Conservation (phyloP, 2,888 invertebrate species). For the Parochlus steinenii region DNA sequence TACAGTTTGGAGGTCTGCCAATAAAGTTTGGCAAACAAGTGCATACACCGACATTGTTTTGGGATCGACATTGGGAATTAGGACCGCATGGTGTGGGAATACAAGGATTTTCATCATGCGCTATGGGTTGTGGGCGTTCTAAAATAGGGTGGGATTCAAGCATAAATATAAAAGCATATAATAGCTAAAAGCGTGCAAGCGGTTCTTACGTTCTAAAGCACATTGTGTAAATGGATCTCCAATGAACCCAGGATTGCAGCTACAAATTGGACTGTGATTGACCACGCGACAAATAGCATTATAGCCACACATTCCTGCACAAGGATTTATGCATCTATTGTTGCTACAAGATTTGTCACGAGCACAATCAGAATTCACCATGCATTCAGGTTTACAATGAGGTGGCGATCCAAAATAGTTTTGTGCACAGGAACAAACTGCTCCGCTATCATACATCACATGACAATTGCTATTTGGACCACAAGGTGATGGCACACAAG, state of each 20-base stretch:
- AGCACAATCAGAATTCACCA: slow-evolving; percentile 66
- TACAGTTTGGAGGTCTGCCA: slow-evolving; percentile 70
- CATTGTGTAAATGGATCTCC: slow-evolving; percentile 74
- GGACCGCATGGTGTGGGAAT: slow-evolving; percentile 71
- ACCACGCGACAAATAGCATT: slow-evolving; percentile 69
- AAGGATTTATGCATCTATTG: slow-evolving; percentile 67
- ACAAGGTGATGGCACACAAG: slow-evolving; percentile 46
- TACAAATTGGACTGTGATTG: slow-evolving; percentile 74
- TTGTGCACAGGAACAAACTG: slow-evolving; percentile 41
- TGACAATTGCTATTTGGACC: slow-evolving; percentile 46
- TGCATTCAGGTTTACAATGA: slow-evolving; percentile 63
- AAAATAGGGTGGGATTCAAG: background rate
- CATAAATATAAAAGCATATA: background rate
- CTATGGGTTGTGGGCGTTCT: background rate
- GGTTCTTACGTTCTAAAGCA: slow-evolving; percentile 47
- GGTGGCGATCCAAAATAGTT: slow-evolving; percentile 44
- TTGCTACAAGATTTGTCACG: slow-evolving; percentile 65
- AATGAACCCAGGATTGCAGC: slow-evolving; percentile 52
- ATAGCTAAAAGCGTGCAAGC: no score
- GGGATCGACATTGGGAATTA: slow-evolving; percentile 62
- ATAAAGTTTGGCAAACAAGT: slow-evolving; percentile 63
- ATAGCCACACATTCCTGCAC: slow-evolving; percentile 64
- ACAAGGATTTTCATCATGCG: slow-evolving; percentile 42
- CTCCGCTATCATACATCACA: slow-evolving; percentile 25
- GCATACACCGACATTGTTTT: slow-evolving; percentile 61